These are phyloP conservation scores for Oasisia sp. DNA, from an alignment of 2,888 invertebrate genomes.

Conservation along the genomic window DNA sequence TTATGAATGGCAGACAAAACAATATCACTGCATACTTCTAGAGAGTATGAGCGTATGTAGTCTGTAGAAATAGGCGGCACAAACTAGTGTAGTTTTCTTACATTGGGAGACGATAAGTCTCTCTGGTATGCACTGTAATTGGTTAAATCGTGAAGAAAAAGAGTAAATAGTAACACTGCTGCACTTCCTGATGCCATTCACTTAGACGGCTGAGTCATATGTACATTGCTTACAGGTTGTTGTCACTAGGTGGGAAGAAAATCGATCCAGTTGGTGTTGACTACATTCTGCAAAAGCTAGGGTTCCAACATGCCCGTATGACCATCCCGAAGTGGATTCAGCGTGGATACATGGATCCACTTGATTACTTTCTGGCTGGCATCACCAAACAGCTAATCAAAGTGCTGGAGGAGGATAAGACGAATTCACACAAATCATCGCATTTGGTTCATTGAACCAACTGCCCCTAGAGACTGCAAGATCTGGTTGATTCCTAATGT, in stretches of 20 bases:
- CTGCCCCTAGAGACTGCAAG: neutral
- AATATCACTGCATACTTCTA: too few relatives aligned
- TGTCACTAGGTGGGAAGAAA: slow-evolving; percentile 89
- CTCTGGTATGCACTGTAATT: too few relatives aligned
- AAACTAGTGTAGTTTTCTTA: too few relatives aligned
- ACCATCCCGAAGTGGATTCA: slow-evolving; percentile 99
- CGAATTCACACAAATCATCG: neutral
- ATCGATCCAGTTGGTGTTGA: slow-evolving; percentile 99
- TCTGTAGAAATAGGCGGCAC: too few relatives aligned
- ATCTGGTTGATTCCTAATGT: neutral
- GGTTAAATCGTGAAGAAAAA: neutral
- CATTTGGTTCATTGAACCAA: too few relatives aligned
- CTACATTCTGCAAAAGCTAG: slow-evolving; percentile 96
- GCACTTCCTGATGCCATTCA: too few relatives aligned
- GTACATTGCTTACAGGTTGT: slow-evolving; percentile 52
- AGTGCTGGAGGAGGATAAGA: neutral
- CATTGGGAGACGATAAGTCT: too few relatives aligned
- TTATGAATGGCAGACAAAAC: too few relatives aligned
- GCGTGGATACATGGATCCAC: slow-evolving; percentile 95
- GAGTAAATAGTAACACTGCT: too few relatives aligned
- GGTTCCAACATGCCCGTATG: slow-evolving; percentile 95
- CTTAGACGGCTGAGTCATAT: too few relatives aligned
- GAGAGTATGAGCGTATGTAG: too few relatives aligned
- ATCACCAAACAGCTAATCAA: neutral
- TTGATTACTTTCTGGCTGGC: slow-evolving; percentile 80